Percentiles rank a stretch among this genome's conserved stretches.
Conservation (phyloP, 2,113 vertebrate species). For the Ictalurus furcatus region DNA sequence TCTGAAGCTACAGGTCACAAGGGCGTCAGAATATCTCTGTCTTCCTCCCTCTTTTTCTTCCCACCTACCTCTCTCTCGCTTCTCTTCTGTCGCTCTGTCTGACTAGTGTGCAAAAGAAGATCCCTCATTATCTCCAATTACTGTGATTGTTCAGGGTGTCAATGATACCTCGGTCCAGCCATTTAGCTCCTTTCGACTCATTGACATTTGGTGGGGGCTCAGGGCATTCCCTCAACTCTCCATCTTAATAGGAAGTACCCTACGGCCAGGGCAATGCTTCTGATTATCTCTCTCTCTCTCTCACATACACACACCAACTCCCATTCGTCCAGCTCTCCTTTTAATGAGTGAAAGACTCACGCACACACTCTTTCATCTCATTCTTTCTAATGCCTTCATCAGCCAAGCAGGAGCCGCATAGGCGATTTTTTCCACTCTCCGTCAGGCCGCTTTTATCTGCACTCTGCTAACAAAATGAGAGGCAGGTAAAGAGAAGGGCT, state of each 20-base stretch:
- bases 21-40: conserved; percentile 36
- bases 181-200: conserved; percentile 45
- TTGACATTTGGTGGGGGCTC: conserved; percentile 40
- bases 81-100: neutral
- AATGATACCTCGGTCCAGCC: conserved; percentile 36
- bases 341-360: conserved; percentile 51
- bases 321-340: conserved; percentile 35
- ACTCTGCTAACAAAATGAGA: conserved; percentile 30
- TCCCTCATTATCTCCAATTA: conserved; percentile 43
- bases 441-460: conserved; percentile 48
- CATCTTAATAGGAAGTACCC: conserved; percentile 25
- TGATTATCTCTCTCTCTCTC: conserved; percentile 39
- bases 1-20: conserved; percentile 49
- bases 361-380: conserved; percentile 23
- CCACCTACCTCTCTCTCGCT: neutral
- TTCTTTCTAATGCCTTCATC: conserved; percentile 24
- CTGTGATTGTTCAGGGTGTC: conserved; percentile 42
- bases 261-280: conserved; percentile 27
- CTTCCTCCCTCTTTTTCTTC: conserved; percentile 7
- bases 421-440: conserved; percentile 20
- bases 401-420: conserved; percentile 18
- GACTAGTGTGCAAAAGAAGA: conserved; percentile 16
- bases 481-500: conserved; percentile 28
- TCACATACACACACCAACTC: neutral
- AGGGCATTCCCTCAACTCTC: neutral